Percentiles rank a stretch among this genome's conserved stretches.
phyloP scores from a whole-genome alignment of 2,888 invertebrate species.

The Salpingus planirostris region DNA sequence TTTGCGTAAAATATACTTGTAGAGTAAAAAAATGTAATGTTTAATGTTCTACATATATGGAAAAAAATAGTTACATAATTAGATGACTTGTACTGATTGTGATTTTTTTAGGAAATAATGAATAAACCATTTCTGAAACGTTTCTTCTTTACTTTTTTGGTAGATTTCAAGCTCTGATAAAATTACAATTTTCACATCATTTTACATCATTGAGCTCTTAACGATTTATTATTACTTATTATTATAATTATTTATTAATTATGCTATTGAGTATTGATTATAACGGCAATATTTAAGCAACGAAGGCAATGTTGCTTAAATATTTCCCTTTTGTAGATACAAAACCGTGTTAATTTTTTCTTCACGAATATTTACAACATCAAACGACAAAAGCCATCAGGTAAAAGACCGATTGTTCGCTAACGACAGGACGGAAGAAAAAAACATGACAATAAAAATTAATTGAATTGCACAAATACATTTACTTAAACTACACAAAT shows the following conservation, averaged over 20 bases:
- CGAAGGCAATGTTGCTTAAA: conserved; percentile 29
- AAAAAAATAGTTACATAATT: conserved; percentile 7
- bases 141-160: conserved; percentile 6
- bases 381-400: conserved; percentile 8
- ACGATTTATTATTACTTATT: no score
- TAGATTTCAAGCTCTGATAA: no score
- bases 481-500: not conserved
- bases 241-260: no score
- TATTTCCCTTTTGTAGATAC: conserved; percentile 15
- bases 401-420: no score
- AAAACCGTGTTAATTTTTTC: conserved; percentile 5
- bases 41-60: conserved; percentile 13
- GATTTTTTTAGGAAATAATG: conserved; percentile 25
- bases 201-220: no score
- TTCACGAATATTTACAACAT: conserved; percentile 12
- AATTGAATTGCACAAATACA: no score
- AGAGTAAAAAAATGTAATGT: conserved; percentile 13
- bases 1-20: conserved; percentile 6
- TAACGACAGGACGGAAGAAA: no score
- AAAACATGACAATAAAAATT: no score
- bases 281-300: conserved; percentile 25
- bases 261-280: conserved; percentile 6
- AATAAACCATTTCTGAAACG: conserved; percentile 16
- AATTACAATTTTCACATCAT: no score
- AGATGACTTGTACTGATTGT: conserved; percentile 22